Conservation (phyloP, 2,888 invertebrate species). For the Crioceris asparagi region DNA sequence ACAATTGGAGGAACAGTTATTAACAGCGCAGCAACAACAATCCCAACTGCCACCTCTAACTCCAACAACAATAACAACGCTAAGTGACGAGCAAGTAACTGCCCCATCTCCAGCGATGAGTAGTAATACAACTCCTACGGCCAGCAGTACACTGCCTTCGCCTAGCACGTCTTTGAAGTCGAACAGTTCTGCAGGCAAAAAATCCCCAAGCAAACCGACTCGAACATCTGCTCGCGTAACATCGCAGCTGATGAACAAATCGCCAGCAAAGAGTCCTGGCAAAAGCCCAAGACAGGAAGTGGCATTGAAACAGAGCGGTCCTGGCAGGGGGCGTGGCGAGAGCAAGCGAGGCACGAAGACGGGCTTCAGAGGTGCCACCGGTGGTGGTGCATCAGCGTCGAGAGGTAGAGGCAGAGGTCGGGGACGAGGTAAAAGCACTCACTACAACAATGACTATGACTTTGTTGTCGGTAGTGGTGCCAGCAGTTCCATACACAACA, state of each 20-base stretch:
- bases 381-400: constrained; percentile 29
- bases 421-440: constrained; percentile 24
- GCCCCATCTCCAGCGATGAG: constrained; percentile 25
- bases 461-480: constrained; percentile 43
- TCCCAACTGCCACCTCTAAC: constrained; percentile 1
- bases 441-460: constrained; percentile 17
- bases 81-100: constrained; percentile 22
- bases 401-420: constrained; percentile 35
- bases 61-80: constrained; percentile 11
- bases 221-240: constrained; percentile 52
- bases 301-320: constrained; percentile 32
- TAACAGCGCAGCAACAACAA: constrained; percentile 5
- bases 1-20: constrained; percentile 13
- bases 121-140: constrained; percentile 24
- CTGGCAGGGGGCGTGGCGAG: constrained; percentile 25
- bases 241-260: constrained; percentile 51
- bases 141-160: constrained; percentile 33
- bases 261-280: constrained; percentile 43
- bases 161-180: constrained; percentile 35
- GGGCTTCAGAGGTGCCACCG: constrained; percentile 22
- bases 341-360: constrained; percentile 25
- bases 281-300: constrained; percentile 46
- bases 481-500: constrained; percentile 71
- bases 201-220: constrained; percentile 47
- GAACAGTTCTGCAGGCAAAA: constrained; percentile 39